A percentile compares a stretch with the other conserved stretches of the same genome.
phyloP scores from a whole-genome alignment of 2,888 invertebrate genomes.

The Azorinus chamasolen region DNA sequence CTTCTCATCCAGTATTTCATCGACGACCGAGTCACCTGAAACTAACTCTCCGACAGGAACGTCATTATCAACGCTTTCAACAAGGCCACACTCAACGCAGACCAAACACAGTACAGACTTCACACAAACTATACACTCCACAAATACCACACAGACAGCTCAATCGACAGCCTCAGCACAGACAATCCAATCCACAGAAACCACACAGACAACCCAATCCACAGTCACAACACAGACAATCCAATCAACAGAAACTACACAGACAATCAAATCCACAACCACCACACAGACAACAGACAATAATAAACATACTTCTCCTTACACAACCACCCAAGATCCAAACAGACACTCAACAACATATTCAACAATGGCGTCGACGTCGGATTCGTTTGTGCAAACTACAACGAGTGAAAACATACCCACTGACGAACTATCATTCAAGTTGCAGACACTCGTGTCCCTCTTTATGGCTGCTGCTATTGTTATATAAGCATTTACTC shows the following conservation, averaged over 20 bases:
- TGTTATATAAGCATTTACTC: conserved; percentile 20
- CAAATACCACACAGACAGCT: neutral
- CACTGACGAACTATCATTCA: conserved; percentile 36
- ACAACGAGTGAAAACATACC: no score
- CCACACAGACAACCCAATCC: neutral
- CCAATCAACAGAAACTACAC: neutral
- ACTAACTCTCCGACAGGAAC: neutral
- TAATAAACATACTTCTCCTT: neutral
- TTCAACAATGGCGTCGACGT: neutral
- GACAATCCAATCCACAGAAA: neutral
- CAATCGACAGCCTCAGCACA: neutral
- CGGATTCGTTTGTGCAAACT: no score
- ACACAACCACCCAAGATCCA: neutral
- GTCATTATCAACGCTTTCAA: neutral
- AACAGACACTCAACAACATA: neutral
- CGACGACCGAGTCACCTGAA: neutral
- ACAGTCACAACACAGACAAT: neutral
- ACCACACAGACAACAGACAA: neutral
- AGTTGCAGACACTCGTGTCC: conserved; percentile 56
- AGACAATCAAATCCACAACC: neutral
- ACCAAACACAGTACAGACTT: neutral
- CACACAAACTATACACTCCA: neutral
- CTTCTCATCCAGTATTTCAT: neutral
- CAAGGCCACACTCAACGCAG: neutral
- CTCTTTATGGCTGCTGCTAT: conserved; percentile 49